Evolutionary conservation across 2,113 vertebrate species (phyloP), one percentile per base, ranked within the genome.

Genomic region (Callithrix jacchus): DNA sequence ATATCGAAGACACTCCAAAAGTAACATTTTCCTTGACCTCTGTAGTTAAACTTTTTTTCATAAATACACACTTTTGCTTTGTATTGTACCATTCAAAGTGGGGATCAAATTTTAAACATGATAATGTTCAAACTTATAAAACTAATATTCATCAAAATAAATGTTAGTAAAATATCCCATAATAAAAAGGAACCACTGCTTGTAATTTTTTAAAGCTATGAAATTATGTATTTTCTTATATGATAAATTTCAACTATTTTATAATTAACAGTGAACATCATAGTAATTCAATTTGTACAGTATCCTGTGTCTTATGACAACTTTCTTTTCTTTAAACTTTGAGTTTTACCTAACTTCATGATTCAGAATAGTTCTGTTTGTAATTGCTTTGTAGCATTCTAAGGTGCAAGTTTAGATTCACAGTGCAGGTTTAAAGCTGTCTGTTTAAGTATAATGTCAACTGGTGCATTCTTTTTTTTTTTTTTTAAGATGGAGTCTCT

Each of bases 171-270:
- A 94, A 64, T n/a, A 58, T 42, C 7, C 35, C 2, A 83, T 49
- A 10, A 40, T 71, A 87, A 42, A 35, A 94, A n/a, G 70, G 42
- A 93, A 89, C 0, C 93, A 0, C 9, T 83, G 21, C 25, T 83
- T 95, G 8, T 70, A 87, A 45, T 71, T 84, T 94, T 70, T 96
- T 92, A 71, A 58, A 89, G 23, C n/a, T 91, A 54, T 83, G 9
- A 95, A 92, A 61, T 64, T 91, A 92, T 58, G 2, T n/a, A 88
- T 83, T 93, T 92, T 88, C 30, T 87, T 61, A 89, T 81, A n/a
- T 77, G 70, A 96, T 47, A 84, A 37, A 4, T 74, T 58, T 89
- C 40, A 85, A 52, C 52, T 45, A 87, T 49, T 91, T 81, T 95
- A 54, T 89, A 87, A 85, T 91, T 91, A 92, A 37, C 21, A 64